These are phyloP conservation scores for Terrapene triunguis DNA, from an alignment of 2,113 vertebrate genomes.

Conservation along the genomic window DNA sequence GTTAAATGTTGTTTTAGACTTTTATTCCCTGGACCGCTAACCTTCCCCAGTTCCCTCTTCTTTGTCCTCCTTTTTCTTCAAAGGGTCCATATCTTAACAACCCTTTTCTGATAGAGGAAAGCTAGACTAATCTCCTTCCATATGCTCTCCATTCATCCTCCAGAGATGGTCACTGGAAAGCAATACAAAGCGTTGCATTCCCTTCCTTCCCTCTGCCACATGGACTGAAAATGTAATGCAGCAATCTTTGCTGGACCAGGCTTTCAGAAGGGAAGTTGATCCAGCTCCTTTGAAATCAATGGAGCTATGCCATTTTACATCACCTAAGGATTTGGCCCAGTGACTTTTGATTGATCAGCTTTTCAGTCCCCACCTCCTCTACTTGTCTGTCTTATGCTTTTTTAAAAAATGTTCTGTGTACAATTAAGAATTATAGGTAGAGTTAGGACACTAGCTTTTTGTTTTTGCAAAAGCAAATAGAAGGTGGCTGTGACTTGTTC, in stretches of 20 bases:
- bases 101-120: not conserved
- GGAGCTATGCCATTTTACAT: not conserved
- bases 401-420: not conserved
- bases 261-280: not conserved
- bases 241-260: not conserved
- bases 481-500: not conserved
- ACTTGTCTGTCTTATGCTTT: not conserved
- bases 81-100: not conserved
- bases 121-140: fast-evolving
- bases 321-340: not conserved
- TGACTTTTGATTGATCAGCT: not conserved
- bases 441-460: not conserved
- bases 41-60: not conserved
- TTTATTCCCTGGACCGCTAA: not conserved
- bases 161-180: not conserved
- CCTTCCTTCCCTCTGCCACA: fast-evolving
- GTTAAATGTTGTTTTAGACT: not conserved
- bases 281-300: not conserved
- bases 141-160: fast-evolving
- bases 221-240: not conserved
- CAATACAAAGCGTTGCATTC: not conserved
- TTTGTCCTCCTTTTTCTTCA: not conserved
- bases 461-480: not conserved
- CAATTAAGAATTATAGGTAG: not conserved
- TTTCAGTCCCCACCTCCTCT: not conserved